Evolutionary conservation across 2,797 vertebrate species (phyloP).

Genomic region (Atherinosoma microstoma): DNA sequence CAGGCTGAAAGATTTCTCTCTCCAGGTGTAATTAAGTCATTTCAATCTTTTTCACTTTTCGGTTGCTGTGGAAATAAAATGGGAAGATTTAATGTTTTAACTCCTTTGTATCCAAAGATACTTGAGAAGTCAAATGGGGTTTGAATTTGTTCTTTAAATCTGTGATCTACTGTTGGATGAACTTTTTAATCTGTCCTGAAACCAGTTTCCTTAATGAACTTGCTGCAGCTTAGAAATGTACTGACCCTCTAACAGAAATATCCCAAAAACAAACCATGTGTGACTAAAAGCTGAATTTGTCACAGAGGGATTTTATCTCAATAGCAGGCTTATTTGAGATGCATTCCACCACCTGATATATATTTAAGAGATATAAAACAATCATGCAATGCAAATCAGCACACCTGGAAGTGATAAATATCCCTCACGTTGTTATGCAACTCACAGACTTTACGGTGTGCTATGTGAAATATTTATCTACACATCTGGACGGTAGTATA

Average conservation of each 20-base stretch:
- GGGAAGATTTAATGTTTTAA: neutral
- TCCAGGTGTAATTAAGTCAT: neutral
- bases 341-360: neutral
- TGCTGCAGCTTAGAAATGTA: neutral
- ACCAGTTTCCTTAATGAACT: neutral
- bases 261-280: neutral
- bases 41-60: neutral
- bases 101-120: neutral
- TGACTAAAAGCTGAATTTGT: neutral
- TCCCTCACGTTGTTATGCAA: neutral
- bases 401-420: slow-evolving; percentile 23
- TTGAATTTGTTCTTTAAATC: too few relatives aligned
- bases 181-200: neutral
- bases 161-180: too few relatives aligned
- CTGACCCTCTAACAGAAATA: neutral
- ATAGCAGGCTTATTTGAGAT: neutral
- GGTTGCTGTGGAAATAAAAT: neutral
- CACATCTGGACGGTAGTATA: slow-evolving; percentile 20
- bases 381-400: slow-evolving; percentile 11
- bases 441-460: slow-evolving; percentile 12
- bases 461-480: slow-evolving; percentile 23
- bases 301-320: neutral
- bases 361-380: slow-evolving; percentile 12
- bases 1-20: too few relatives aligned
- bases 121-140: too few relatives aligned